phyloP scores from a whole-genome alignment of 2,797 vertebrate genomes.

The Aplochiton taeniatus region DNA sequence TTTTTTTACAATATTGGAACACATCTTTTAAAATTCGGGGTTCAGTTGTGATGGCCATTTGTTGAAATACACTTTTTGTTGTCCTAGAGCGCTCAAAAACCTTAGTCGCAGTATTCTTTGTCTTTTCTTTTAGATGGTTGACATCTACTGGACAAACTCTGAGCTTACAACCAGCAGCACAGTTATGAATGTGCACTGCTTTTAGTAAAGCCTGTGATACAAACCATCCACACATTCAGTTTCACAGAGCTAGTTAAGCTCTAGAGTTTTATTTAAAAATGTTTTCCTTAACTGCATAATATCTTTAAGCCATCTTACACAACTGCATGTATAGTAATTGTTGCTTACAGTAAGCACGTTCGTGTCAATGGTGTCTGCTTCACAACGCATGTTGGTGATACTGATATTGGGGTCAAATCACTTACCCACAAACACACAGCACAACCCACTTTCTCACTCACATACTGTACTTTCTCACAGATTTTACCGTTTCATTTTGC shows the following conservation, averaged over 20 bases:
- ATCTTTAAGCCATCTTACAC: too few relatives aligned
- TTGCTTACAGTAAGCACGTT: too few relatives aligned
- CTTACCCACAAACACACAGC: too few relatives aligned
- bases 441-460: not conserved
- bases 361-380: not conserved
- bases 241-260: not conserved
- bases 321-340: too few relatives aligned
- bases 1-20: too few relatives aligned
- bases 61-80: not conserved
- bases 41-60: not conserved
- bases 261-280: too few relatives aligned
- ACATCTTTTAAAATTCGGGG: too few relatives aligned
- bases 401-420: not conserved
- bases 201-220: too few relatives aligned
- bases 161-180: constrained; percentile 27
- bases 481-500: not conserved
- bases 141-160: constrained; percentile 54
- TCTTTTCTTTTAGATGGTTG: constrained; percentile 41
- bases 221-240: not conserved
- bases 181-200: not conserved
- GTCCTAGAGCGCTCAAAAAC: not conserved
- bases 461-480: too few relatives aligned
- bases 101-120: not conserved
- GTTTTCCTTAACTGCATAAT: too few relatives aligned
- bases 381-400: not conserved